Base-by-base conservation (phyloP, 2,113 vertebrate species). In the Brienomyrus brachyistius region DNA sequence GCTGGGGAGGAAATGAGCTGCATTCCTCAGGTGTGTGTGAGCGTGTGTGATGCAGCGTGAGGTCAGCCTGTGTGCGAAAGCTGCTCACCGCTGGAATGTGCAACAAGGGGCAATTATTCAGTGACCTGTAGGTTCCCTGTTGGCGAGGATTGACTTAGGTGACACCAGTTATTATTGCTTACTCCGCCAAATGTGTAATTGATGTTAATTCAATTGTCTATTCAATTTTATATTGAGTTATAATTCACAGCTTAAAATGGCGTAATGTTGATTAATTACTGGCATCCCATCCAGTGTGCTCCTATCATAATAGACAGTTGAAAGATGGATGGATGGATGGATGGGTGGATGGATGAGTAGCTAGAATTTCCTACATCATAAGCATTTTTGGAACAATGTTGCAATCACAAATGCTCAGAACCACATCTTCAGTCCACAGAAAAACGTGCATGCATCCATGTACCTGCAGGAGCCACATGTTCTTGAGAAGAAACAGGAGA, bases 21-120 rank as follows among this genome's bases (percentile, higher is more conserved):
- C 82, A 84, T 84, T 84, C 82, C 82, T 84, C 45, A 50, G 82
- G 82, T 84, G 82, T 84, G 82, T 48, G 82, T 13, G 21, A 45
- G 82, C 19, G 45, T 84, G 82, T 48, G 82, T 48, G 82, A 47
- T n/a, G 45, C 8, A 48, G 82, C 15, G 9, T 48, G 21, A 84
- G 45, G 45, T 15, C n/a, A 9, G 17, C 74, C 74, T 80, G 35
- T 40, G 31, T 19, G 2, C 5, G 6, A 17, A 40, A 19, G 74
- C 74, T 43, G 74, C 35, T 43, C 74, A 17, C 74, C 31, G 19
- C 74, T 43, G 74, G 66, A 74, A 35, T 74, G 70, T 35, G 66
- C 4, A 35, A 35, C 66, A 35, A 74, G 7, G 56, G 8, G 7
- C 59, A 62, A 62, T 62, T 62, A 62, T n/a, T 62, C 23, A 62